A percentile compares a stretch with the other conserved stretches of the same genome.
Conservation (phyloP, 2,113 vertebrate species). For the Platysteira castanea region DNA sequence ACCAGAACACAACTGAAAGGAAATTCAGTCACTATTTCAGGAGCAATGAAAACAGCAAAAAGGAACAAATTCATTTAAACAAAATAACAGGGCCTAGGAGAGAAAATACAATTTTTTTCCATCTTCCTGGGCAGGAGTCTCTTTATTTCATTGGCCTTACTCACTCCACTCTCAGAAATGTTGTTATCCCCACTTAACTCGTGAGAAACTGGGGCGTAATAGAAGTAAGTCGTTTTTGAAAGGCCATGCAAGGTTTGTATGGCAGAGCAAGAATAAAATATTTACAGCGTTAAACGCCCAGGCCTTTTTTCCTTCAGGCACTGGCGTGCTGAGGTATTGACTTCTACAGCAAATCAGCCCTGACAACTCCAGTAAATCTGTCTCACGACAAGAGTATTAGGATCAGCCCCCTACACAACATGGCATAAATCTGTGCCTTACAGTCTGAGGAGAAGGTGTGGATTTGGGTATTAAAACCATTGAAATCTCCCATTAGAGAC, state of each 20-base stretch:
- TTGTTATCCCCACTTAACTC: slow-evolving; percentile 13
- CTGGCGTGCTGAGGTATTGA: not conserved
- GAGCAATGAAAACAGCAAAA: slow-evolving; percentile 1
- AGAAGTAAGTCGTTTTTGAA: not conserved
- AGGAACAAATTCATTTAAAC: slow-evolving; percentile 4
- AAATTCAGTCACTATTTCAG: slow-evolving; percentile 4
- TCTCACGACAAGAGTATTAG: slow-evolving; percentile 28
- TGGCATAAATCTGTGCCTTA: slow-evolving; percentile 34
- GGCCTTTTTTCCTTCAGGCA: not conserved
- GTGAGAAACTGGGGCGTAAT: slow-evolving; percentile 13
- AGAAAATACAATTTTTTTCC: not conserved
- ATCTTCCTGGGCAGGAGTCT: not conserved
- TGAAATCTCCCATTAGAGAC: not conserved
- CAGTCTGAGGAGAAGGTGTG: not conserved
- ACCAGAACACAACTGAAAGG: not conserved
- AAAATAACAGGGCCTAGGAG: not conserved
- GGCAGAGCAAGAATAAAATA: slow-evolving; percentile 40
- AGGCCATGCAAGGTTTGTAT: not conserved
- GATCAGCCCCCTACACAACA: slow-evolving; percentile 4
- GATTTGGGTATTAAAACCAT: slow-evolving; percentile 14
- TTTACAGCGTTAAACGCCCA: not conserved
- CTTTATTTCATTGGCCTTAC: not conserved
- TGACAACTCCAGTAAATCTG: slow-evolving; percentile 51
- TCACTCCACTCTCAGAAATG: not conserved
- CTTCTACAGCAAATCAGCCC: slow-evolving; percentile 36